Base-by-base conservation (phyloP, 2,113 vertebrate genomes). In the Calidris pugnax region DNA sequence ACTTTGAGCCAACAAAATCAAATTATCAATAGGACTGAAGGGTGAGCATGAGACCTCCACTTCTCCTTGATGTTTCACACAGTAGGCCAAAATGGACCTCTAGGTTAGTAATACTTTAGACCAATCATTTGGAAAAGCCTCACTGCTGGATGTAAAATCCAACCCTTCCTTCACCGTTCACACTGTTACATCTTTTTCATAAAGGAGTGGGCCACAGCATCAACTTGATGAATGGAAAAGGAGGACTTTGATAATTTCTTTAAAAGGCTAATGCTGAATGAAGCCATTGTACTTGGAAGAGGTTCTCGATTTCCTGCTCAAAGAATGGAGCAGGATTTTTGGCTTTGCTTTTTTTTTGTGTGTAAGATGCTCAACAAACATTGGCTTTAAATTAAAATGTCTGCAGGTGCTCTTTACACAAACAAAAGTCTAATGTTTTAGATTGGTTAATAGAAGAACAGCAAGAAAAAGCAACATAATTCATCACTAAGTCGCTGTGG, bases 401-500 rank as follows among this genome's bases (percentile, higher is more conserved):
- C 89, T 78, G 95, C 97, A 98, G 97, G 97, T 98, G 97, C 96
- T 97, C 96, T 97, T 97, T 96, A 97, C 91, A 97, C 91, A 97
- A 98, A 97, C 72, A 80, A 95, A 98, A 96, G 97, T 98, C 97
- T 68, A 98, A 97, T 85, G 95, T 97, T 98, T 98, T 97, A 90
- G 87, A 98, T 80, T 92, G 96, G 95, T 95, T 97, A 96, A 93
- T 81, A 95, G 97, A 94, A 95, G 84, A 97, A 98, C 64, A 93
- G 94, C 96, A 96, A 95, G 91, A 96, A 97, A 97, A 97, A 98
- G 87, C 94, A 94, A 98, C 96, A 96, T 89, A 89, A 97, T 94
- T 95, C 96, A 97, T 90, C 80, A 96, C 88, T 95, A 97, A 97
- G 90, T 96, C 97, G 90, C 91, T 79, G 74, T 57, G 89, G 91